phyloP scores from a whole-genome alignment of 2,888 invertebrate species.

The Drosophila seclusa region DNA sequence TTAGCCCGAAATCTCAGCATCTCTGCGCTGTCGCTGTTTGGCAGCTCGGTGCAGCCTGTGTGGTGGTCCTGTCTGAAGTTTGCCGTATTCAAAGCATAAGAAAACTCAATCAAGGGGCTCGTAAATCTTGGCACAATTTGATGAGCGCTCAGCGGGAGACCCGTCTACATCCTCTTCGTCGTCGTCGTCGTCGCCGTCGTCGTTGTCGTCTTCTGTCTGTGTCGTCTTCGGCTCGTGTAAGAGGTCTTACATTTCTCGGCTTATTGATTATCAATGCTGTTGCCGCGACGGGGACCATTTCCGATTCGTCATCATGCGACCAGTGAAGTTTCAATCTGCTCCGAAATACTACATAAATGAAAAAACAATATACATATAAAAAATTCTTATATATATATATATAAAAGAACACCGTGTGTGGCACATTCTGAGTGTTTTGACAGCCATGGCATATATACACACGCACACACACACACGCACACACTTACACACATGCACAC shows the following conservation, averaged over 20 bases:
- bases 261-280: constrained; percentile 73
- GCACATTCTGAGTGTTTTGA: constrained; percentile 74
- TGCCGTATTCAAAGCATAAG: constrained; percentile 81
- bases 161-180: constrained; percentile 27
- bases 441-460: constrained; percentile 53
- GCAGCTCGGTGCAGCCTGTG: constrained; percentile 9
- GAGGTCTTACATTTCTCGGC: constrained; percentile 70
- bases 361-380: not conserved
- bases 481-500: constrained; percentile 29
- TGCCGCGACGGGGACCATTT: constrained; percentile 71
- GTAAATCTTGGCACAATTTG: constrained; percentile 80
- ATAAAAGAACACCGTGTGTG: constrained; percentile 62
- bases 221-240: constrained; percentile 48
- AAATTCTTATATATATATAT: constrained; percentile 1
- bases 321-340: constrained; percentile 67
- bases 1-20: constrained; percentile 37
- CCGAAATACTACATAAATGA: constrained; percentile 35
- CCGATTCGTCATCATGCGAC: constrained; percentile 77
- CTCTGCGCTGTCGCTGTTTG: constrained; percentile 29
- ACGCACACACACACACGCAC: constrained; percentile 7
- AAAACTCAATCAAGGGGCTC: constrained; percentile 80
- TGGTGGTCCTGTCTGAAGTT: constrained; percentile 80
- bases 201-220: not conserved
- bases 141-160: constrained; percentile 78
- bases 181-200: not conserved